Evolutionary conservation across 2,888 invertebrate genomes (phyloP), one percentile per base, ranked within the genome.

Genomic region (Eugnorisma glareosa): DNA sequence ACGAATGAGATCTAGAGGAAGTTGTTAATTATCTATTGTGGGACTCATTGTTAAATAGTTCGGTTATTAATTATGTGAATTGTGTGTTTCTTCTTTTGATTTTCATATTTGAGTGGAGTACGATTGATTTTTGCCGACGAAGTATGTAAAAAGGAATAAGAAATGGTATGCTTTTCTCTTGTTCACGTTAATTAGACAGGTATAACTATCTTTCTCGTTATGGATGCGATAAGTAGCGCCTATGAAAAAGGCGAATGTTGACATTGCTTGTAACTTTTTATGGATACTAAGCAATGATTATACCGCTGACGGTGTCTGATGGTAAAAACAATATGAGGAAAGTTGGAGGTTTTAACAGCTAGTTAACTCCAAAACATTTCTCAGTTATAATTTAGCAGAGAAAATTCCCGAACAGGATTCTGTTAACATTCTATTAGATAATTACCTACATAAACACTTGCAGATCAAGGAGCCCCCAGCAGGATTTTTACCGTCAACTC

Each of bases 1-100:
- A 85, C 73, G 72, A n/a, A n/a, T n/a, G n/a, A n/a, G n/a, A 73
- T 73, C 75, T 83, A 82, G 78, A 86, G 88, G 85, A 88, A 84
- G 87, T 86, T 51, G 71, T 76, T 82, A 84, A 86, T 75, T 81
- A 78, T 75, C 71, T 72, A 79, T 79, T 77, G 88, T 88, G 79
- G 72, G 84, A 84, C 73, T 73, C 86, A 79, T 82, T 86, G 79
- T 79, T 77, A 75, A 75, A 43, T 67, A 76, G 72, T 79, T 82
- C 66, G 70, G 69, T 82, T 73, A 88, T 83, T 75, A 79, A 85
- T 73, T 82, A 77, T 88, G 88, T 75, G 87, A 85, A 85, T 69
- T 45, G 31, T 28, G 31, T 28, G 13, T 40, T 81, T 83, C 73
- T 83, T 80, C 51, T 70, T 66, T 70, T 74, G 37, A 69, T 66